Evolutionary conservation across 2,888 invertebrate genomes (phyloP).

Genomic region (Pristionchus arcanus): DNA sequence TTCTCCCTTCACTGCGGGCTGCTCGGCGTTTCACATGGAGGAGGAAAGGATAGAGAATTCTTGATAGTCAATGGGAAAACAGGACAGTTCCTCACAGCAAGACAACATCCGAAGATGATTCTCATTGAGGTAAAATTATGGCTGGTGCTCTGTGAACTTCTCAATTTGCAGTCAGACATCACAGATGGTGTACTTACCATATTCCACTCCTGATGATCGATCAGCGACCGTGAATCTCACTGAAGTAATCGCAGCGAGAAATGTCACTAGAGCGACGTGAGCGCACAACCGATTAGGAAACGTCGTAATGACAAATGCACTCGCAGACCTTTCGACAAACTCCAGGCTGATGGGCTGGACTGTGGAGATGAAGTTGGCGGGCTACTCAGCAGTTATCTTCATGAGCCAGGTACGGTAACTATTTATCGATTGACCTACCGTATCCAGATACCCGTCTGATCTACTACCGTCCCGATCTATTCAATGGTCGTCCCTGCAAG

Average conservation of each 20-base stretch:
- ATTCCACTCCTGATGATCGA: conserved; percentile 56
- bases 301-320: neutral
- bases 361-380: conserved; percentile 72
- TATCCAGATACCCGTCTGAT: conserved; percentile 65
- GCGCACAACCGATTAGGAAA: neutral
- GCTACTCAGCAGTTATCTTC: conserved; percentile 64
- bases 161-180: conserved; percentile 55
- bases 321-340: neutral
- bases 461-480: conserved; percentile 67
- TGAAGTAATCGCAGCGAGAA: conserved; percentile 58
- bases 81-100: conserved; percentile 62
- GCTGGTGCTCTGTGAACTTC: neutral
- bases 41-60: conserved; percentile 68
- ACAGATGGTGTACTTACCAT: conserved; percentile 59
- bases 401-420: conserved; percentile 57
- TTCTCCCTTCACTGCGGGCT: conserved; percentile 68
- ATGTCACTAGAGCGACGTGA: conserved; percentile 63
- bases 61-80: conserved; percentile 66
- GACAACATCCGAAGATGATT: conserved; percentile 65
- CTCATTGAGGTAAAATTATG: conserved; percentile 61
- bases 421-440: neutral
- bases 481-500: conserved; percentile 70
- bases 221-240: conserved; percentile 57
- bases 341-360: conserved; percentile 73
- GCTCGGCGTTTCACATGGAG: conserved; percentile 64